A percentile compares a stretch with the other conserved stretches of the same genome.
phyloP scores from a whole-genome alignment of 2,888 invertebrate species.

The Drosophila ustulata region DNA sequence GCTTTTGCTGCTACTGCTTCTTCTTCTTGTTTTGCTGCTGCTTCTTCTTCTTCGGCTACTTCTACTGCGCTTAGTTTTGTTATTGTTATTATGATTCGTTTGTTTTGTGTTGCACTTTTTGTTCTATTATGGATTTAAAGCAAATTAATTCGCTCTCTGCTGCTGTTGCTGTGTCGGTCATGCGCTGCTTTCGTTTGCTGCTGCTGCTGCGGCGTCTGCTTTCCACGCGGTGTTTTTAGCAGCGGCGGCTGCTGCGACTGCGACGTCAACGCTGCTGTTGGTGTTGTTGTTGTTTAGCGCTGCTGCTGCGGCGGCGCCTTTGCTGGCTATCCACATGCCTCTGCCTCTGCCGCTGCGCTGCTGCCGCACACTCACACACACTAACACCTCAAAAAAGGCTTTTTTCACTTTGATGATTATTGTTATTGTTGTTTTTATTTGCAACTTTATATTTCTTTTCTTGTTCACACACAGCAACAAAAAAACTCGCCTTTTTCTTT shows the following conservation, averaged over 20 bases:
- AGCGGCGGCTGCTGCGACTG: conserved; percentile 52
- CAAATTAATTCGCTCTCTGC: conserved; percentile 39
- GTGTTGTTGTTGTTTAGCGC: conserved; percentile 31
- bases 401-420: conserved; percentile 29
- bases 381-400: conserved; percentile 4
- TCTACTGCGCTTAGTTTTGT: conserved; percentile 14
- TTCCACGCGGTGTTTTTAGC: conserved; percentile 58
- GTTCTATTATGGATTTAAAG: conserved; percentile 12
- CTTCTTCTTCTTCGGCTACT: conserved; percentile 11
- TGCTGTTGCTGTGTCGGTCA: conserved; percentile 45
- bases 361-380: neutral
- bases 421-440: conserved; percentile 11
- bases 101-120: conserved; percentile 47
- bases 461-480: conserved; percentile 30
- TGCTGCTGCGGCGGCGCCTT: conserved; percentile 51
- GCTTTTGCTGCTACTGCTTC: conserved; percentile 1
- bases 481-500: conserved; percentile 21
- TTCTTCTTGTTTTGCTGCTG: conserved; percentile 1
- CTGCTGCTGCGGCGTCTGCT: conserved; percentile 35
- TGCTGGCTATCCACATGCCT: conserved; percentile 50
- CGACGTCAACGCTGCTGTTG: neutral
- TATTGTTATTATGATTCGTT: conserved; percentile 21
- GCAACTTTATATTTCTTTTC: conserved; percentile 10
- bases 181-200: conserved; percentile 48
- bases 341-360: conserved; percentile 4